Percentiles rank a stretch among this genome's conserved stretches.
Evolutionary conservation across 2,888 invertebrate genomes (phyloP).

Genomic region (Mechanitis messenoides): DNA sequence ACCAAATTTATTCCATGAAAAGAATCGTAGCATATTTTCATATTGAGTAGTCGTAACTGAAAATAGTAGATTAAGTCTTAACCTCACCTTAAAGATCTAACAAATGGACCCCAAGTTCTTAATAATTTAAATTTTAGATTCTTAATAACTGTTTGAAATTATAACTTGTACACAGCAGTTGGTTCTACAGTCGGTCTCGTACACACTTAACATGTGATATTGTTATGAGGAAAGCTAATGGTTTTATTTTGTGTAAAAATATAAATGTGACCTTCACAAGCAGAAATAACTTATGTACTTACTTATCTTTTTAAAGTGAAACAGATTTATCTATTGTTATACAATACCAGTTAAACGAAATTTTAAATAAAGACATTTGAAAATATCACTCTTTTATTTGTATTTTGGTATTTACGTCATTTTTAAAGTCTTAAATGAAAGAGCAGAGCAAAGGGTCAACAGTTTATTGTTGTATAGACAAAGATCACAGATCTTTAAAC

Average conservation of each 20-base stretch:
- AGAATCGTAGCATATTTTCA: neutral
- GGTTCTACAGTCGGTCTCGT: too few relatives aligned
- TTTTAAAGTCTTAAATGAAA: constrained; percentile 18
- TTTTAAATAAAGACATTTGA: constrained; percentile 70
- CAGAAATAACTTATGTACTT: constrained; percentile 55
- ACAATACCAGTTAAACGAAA: constrained; percentile 64
- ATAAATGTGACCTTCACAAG: constrained; percentile 48
- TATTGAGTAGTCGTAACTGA: constrained; percentile 4
- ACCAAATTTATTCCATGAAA: neutral
- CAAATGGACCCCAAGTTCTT: constrained; percentile 20
- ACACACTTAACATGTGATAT: constrained; percentile 54
- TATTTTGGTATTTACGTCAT: constrained; percentile 11
- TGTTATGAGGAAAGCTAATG: constrained; percentile 58
- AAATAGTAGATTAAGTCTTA: neutral
- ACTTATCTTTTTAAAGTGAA: constrained; percentile 57
- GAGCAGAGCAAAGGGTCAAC: constrained; percentile 47
- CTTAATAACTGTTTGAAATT: too few relatives aligned
- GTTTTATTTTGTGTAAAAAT: constrained; percentile 70
- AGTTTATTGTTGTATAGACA: constrained; percentile 67
- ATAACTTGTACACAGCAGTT: too few relatives aligned
- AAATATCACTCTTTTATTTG: constrained; percentile 37
- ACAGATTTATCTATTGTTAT: constrained; percentile 73
- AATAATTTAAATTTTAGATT: too few relatives aligned
- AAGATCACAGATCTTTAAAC: constrained; percentile 68
- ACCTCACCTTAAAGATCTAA: constrained; percentile 11